Evolutionary conservation across 2,888 invertebrate species (phyloP), one percentile per base, ranked within the genome.

Genomic region (Drosophila macrospina): DNA sequence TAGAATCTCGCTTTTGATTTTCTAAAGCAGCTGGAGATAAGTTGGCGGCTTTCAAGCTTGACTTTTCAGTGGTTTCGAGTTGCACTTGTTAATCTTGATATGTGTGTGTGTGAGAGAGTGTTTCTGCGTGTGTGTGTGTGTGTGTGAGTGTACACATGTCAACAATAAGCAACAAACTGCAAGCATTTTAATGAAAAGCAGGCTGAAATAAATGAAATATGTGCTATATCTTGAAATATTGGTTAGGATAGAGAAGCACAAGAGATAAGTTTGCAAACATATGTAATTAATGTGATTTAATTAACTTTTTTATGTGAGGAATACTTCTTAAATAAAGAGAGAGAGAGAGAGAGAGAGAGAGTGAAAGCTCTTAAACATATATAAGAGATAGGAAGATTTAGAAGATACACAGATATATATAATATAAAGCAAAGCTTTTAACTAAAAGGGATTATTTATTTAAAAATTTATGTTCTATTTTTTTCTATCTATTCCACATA

Each of bases 131-230:
- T 37, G 16, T 37, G 15, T 15, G n/a, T 26, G n/a, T 42, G 16
- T 51, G n/a, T 44, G 24, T 20, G 26, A 26, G 32, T 47, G 26
- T 45, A 48, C 52, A 67, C 36, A 62, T 59, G 68, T 50, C 16
- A 45, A 54, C 57, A 57, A 60, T 34, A 54, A 60, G 28, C 51
- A 41, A 37, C 26, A 36, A 54, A 54, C 15, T 44, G 67, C 50
- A 48, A 50, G 51, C 34, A 74, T 56, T 74, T 74, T 54, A 64
- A 74, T 60, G 15, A 50, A 64, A 52, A 63, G 28, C 54, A 61
- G 63, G 3, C 37, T 20, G 16, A 16, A 45, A 24, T 28, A 1
- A 10, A 10, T 15, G 5, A 15, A 10, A 28, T 10, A 24, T 4
- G 3, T 37, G 3, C 4, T 30, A 16, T 16, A 47, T 30, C 30